A percentile compares a stretch with the other conserved stretches of the same genome.
These are phyloP conservation scores for Lophius americanus DNA, from an alignment of 2,797 vertebrate genomes.

Conservation along the genomic window DNA sequence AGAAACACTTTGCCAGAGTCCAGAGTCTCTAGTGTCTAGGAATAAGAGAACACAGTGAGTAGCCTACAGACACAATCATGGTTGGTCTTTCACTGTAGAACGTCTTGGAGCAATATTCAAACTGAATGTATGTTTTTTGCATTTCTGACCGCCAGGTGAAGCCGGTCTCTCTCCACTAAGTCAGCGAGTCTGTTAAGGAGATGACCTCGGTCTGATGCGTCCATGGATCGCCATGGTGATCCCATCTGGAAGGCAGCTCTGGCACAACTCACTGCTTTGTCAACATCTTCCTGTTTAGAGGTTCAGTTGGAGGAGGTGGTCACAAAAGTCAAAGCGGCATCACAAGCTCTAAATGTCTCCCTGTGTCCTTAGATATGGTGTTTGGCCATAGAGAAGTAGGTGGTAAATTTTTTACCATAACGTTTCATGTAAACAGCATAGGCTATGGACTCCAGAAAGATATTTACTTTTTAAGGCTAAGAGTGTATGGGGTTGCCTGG, in stretches of 20 bases:
- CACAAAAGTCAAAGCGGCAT: neutral
- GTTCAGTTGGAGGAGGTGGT: neutral
- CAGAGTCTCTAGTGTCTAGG: constrained; percentile 86
- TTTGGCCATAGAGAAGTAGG: too few species aligned
- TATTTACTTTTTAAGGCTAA: too few species aligned
- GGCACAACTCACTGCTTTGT: constrained; percentile 88
- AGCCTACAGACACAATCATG: fast-evolving
- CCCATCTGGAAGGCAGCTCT: constrained; percentile 87
- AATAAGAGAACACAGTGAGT: constrained; percentile 1
- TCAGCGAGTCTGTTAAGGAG: constrained; percentile 86
- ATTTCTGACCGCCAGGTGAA: constrained; percentile 85
- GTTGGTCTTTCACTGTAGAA: neutral
- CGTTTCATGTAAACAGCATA: too few species aligned
- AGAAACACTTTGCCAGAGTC: constrained; percentile 89
- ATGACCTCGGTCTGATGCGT: constrained; percentile 86
- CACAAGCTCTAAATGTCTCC: too few species aligned
- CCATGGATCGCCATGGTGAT: constrained; percentile 89
- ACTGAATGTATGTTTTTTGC: neutral
- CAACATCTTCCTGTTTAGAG: constrained; percentile 81
- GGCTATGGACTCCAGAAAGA: too few species aligned
- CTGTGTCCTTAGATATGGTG: too few species aligned
- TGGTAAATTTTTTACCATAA: too few species aligned
- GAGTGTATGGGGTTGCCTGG: too few species aligned
- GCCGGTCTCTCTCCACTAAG: constrained; percentile 86
- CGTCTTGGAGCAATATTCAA: neutral